These are phyloP conservation scores for Lithobius niger DNA, from an alignment of 1,140 invertebrate genomes.

Conservation along the genomic window DNA sequence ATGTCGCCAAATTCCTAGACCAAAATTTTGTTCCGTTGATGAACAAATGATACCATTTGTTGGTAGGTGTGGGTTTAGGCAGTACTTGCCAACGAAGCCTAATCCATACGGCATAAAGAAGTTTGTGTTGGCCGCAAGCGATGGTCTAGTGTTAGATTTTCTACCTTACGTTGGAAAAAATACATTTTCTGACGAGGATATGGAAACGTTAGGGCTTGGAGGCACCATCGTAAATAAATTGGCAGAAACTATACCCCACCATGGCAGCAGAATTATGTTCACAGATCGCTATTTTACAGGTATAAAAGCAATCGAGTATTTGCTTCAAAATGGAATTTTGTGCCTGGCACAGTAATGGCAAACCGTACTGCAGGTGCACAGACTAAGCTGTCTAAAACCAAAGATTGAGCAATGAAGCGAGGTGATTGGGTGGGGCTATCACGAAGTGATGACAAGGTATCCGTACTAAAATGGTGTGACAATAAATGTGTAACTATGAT, in stretches of 20 bases:
- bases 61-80: slow-evolving; percentile 18
- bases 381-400: slow-evolving; percentile 12
- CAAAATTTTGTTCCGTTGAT: slow-evolving; percentile 21
- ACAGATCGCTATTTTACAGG: slow-evolving; percentile 19
- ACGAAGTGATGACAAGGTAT: background rate
- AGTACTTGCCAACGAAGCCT: slow-evolving; percentile 20
- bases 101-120: slow-evolving; percentile 20
- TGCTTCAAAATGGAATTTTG: slow-evolving; percentile 1
- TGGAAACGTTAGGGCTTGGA: slow-evolving; percentile 11
- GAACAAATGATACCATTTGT: slow-evolving; percentile 26
- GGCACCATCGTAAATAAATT: background rate
- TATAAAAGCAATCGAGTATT: slow-evolving; percentile 5
- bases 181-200: slow-evolving; percentile 9
- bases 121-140: slow-evolving; percentile 19
- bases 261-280: slow-evolving; percentile 11
- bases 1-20: too few species aligned
- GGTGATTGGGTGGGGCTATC: background rate
- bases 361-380: slow-evolving; percentile 13
- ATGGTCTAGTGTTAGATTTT: slow-evolving; percentile 22
- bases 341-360: slow-evolving; percentile 11
- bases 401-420: slow-evolving; percentile 13
- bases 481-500: background rate
- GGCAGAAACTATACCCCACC: background rate
- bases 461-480: background rate
- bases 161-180: slow-evolving; percentile 20